Evolutionary conservation across 2,888 invertebrate genomes (phyloP).

Genomic region (Limnephilus rhombicus): DNA sequence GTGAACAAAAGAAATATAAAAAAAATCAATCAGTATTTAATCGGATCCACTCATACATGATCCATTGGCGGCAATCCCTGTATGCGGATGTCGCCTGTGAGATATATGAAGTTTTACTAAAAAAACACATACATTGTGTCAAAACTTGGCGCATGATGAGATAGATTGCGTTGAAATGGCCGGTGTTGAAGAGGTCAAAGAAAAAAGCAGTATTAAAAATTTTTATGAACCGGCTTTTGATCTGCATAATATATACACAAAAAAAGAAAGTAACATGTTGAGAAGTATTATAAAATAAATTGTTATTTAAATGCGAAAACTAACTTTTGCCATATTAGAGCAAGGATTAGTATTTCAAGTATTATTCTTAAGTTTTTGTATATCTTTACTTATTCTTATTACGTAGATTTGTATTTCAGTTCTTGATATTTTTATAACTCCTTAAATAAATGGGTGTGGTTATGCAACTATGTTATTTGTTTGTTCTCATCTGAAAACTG

Average conservation of each 20-base stretch:
- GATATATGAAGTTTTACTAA: no score
- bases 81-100: no score
- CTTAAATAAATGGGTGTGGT: slow-evolving; percentile 47
- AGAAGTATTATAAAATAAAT: not conserved
- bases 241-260: not conserved
- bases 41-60: no score
- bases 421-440: slow-evolving; percentile 17
- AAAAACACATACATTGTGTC: no score
- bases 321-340: not conserved
- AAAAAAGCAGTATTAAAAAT: not conserved
- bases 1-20: not conserved
- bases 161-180: no score
- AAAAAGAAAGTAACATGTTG: not conserved
- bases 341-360: not conserved
- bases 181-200: not conserved
- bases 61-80: no score
- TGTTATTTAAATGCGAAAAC: not conserved
- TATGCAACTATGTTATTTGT: slow-evolving; percentile 22
- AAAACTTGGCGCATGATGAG: no score
- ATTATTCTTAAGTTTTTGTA: not conserved
- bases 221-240: not conserved
- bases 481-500: slow-evolving; percentile 29
- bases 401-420: slow-evolving; percentile 24
- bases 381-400: not conserved
- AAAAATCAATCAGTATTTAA: not conserved